phyloP scores from a whole-genome alignment of 2,797 vertebrate genomes.

The Gila robusta region DNA sequence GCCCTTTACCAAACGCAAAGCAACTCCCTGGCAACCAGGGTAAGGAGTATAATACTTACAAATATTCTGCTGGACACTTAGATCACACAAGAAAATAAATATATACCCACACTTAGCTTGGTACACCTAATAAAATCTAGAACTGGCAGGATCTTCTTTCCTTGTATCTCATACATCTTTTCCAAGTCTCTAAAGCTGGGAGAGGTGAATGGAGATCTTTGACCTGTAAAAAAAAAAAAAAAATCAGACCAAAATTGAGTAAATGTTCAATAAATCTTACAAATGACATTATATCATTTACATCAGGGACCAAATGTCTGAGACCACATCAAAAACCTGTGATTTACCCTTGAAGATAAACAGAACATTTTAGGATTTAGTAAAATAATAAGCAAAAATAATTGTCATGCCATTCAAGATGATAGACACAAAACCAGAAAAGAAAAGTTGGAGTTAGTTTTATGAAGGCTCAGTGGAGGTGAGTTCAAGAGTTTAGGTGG shows the following conservation, averaged over 20 bases:
- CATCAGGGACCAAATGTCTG: not conserved
- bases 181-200: slow-evolving; percentile 65
- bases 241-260: slow-evolving; percentile 49
- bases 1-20: too few relatives aligned
- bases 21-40: not conserved
- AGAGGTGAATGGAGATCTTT: slow-evolving; percentile 67
- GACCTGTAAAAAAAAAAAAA: slow-evolving; percentile 74
- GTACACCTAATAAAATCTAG: slow-evolving; percentile 80
- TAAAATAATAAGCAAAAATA: not conserved
- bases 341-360: not conserved
- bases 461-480: not conserved
- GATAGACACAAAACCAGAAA: not conserved
- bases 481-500: slow-evolving; percentile 10
- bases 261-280: not conserved
- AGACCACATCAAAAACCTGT: not conserved
- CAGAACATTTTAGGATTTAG: not conserved
- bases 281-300: not conserved
- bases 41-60: not conserved
- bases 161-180: slow-evolving; percentile 66
- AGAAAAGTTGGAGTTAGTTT: not conserved
- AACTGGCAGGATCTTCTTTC: slow-evolving; percentile 72
- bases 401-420: not conserved
- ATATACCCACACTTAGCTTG: slow-evolving; percentile 73
- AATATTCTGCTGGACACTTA: not conserved
- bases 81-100: slow-evolving; percentile 18